phyloP scores from a whole-genome alignment of 2,113 vertebrate species.

The Synodontis membranacea region DNA sequence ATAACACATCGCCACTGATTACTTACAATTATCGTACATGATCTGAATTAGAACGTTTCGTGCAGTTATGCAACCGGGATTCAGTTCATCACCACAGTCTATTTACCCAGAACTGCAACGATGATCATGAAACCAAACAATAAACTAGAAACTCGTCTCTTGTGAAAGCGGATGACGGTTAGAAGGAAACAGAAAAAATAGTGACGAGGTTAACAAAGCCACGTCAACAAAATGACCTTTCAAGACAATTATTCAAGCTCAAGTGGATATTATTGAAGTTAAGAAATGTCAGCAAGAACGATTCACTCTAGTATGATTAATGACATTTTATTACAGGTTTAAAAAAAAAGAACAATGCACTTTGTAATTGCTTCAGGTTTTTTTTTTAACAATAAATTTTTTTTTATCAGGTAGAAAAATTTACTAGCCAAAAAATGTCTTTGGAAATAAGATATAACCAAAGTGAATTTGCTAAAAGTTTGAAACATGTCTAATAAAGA shows the following conservation, averaged over 20 bases:
- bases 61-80: not conserved
- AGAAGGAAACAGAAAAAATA: not conserved
- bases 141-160: not conserved
- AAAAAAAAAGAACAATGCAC: not conserved
- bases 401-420: not conserved
- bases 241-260: not conserved
- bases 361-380: not conserved
- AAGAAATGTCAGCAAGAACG: conserved; percentile 3
- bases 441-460: not conserved
- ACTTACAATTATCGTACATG: not conserved
- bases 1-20: conserved; percentile 48
- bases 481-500: not conserved
- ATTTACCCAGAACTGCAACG: not conserved
- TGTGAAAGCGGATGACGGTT: not conserved
- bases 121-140: not conserved
- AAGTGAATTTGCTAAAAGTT: not conserved
- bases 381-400: not conserved
- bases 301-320: not conserved
- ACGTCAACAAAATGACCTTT: not conserved
- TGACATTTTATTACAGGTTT: not conserved
- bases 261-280: not conserved
- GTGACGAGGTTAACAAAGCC: not conserved
- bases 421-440: not conserved
- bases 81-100: not conserved
- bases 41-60: not conserved